These are phyloP conservation scores for Oryzias sinensis DNA, from an alignment of 2,797 vertebrate genomes.

Conservation along the genomic window DNA sequence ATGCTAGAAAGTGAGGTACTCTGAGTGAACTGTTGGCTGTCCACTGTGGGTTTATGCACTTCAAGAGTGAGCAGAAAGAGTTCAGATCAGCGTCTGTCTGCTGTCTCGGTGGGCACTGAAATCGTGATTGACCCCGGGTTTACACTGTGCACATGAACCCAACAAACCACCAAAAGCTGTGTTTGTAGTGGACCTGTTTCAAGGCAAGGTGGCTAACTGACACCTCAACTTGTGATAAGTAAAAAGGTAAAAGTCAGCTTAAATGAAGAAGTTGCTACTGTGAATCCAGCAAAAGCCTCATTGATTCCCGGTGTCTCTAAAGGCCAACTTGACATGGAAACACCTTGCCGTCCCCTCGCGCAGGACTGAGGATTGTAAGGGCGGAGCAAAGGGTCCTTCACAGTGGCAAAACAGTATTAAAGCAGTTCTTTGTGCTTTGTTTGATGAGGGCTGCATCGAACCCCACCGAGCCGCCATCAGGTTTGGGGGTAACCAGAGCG, in stretches of 20 bases:
- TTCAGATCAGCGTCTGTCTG: conserved; percentile 38
- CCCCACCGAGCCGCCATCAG: conserved; percentile 44
- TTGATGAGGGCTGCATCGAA: conserved; percentile 52
- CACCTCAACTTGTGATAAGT: conserved; percentile 50
- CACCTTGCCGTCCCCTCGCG: conserved; percentile 42
- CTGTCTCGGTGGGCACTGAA: conserved; percentile 38
- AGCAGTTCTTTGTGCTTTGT: conserved; percentile 82
- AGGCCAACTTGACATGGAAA: conserved; percentile 43
- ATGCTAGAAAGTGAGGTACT: conserved; percentile 75
- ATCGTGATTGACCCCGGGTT: conserved; percentile 43
- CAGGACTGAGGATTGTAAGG: conserved; percentile 48
- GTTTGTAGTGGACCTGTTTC: conserved; percentile 63
- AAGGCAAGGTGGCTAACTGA: conserved; percentile 69
- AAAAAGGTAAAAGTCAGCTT: conserved; percentile 45
- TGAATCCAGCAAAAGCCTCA: conserved; percentile 48
- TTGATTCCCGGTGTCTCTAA: conserved; percentile 45
- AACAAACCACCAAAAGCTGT: conserved; percentile 41
- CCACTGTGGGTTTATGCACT: conserved; percentile 51
- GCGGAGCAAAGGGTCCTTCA: conserved; percentile 72
- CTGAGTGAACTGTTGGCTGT: conserved; percentile 58
- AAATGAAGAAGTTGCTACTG: conserved; percentile 53
- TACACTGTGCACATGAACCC: conserved; percentile 34
- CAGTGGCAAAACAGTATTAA: conserved; percentile 76
- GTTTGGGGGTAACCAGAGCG: conserved; percentile 26
- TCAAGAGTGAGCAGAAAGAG: conserved; percentile 49